A percentile compares a stretch with the other conserved stretches of the same genome.
phyloP scores from a whole-genome alignment of 1,140 invertebrate species.

The Drosophila ambigua region DNA sequence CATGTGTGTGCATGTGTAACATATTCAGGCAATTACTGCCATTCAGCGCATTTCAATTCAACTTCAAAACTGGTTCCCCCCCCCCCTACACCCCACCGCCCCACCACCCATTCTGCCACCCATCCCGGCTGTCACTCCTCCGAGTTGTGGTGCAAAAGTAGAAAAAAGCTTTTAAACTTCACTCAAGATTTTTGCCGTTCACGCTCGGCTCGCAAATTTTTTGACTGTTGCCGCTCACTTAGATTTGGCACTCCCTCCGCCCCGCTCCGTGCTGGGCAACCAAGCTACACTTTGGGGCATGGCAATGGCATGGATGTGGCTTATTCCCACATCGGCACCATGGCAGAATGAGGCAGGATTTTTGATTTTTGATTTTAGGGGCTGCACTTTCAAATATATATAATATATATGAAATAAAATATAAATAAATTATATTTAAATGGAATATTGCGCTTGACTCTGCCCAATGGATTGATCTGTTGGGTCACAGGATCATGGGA shows the following conservation, averaged over 20 bases:
- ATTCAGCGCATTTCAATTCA: slow-evolving; percentile 81
- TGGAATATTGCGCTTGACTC: no score
- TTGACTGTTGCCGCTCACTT: slow-evolving; percentile 76
- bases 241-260: slow-evolving; percentile 23
- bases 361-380: no score
- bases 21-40: slow-evolving; percentile 82
- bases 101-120: neutral
- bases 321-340: no score
- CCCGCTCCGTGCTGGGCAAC: no score
- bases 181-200: slow-evolving; percentile 79
- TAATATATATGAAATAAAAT: no score
- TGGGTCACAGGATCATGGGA: no score
- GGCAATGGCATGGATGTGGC: no score
- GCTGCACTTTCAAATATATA: no score
- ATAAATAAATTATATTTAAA: no score
- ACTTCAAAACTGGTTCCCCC: slow-evolving; percentile 70
- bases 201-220: slow-evolving; percentile 76
- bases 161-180: slow-evolving; percentile 80
- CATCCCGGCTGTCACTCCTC: neutral
- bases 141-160: slow-evolving; percentile 49
- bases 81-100: neutral
- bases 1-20: slow-evolving; percentile 79
- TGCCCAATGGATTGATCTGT: no score
- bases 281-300: no score
- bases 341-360: no score